Percentiles rank a stretch among this genome's conserved stretches.
phyloP scores from a whole-genome alignment of 1,140 invertebrate genomes.

The Amyelois transitella region DNA sequence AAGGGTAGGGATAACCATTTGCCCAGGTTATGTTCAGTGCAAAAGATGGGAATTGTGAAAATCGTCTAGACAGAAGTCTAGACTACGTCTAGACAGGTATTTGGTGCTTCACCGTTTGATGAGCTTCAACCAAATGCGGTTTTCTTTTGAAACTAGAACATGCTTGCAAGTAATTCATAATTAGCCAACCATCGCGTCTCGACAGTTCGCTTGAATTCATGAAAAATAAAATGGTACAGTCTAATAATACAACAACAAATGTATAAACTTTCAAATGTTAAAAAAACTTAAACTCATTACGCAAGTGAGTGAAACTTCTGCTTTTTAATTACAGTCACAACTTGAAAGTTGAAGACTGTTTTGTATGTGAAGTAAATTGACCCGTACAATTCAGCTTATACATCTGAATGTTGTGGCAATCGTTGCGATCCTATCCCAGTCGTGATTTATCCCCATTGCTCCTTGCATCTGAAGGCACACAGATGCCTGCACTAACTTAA shows the following conservation, averaged over 20 bases:
- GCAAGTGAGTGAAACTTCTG: background rate
- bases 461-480: background rate
- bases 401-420: background rate
- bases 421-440: background rate
- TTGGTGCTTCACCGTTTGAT: conserved; percentile 52
- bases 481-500: background rate
- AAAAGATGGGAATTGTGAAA: conserved; percentile 56
- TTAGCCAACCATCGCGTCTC: background rate
- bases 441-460: background rate
- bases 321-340: background rate
- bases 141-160: conserved; percentile 5
- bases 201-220: no score
- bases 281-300: background rate
- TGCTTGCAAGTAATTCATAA: background rate
- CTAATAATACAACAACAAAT: no score
- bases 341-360: background rate
- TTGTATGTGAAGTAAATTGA: background rate
- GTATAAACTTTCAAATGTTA: background rate
- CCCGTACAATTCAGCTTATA: background rate
- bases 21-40: conserved; percentile 29
- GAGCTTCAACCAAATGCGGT: conserved; percentile 48
- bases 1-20: conserved; percentile 14
- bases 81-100: conserved; percentile 72
- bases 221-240: no score
- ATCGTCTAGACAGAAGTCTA: conserved; percentile 67